Evolutionary conservation across 2,888 invertebrate species (phyloP).

Genomic region (Rugalucina vietnamica): DNA sequence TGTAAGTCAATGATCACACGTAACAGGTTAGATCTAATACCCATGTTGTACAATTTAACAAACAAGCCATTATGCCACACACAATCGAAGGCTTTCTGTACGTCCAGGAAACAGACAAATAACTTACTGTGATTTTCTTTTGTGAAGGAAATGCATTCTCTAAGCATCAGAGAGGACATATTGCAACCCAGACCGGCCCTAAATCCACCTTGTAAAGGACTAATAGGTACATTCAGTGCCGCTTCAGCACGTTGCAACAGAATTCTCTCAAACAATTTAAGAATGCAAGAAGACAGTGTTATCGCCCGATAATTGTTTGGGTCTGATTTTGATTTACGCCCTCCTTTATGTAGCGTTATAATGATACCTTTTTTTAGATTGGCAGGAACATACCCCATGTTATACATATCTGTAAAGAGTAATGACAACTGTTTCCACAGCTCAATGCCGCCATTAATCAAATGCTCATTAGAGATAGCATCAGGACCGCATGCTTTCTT

Average conservation of each 20-base stretch:
- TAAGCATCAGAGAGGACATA: neutral
- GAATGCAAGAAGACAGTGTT: neutral
- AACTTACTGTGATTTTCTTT: neutral
- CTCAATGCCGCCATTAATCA: neutral
- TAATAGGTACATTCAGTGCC: neutral
- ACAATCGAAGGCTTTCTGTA: neutral
- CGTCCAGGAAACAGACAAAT: neutral
- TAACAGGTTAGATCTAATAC: neutral
- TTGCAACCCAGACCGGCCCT: neutral
- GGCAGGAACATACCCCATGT: neutral
- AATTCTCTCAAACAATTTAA: constrained; percentile 5
- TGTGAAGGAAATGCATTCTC: neutral
- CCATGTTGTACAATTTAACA: neutral
- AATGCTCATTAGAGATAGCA: neutral
- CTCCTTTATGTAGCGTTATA: constrained; percentile 20
- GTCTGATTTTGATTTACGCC: neutral
- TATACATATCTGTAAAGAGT: neutral
- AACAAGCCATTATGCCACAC: neutral
- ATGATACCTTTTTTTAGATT: neutral
- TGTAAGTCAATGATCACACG: neutral
- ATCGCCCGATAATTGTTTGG: constrained; percentile 16
- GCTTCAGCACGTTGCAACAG: neutral
- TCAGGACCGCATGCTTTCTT: neutral
- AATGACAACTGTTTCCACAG: neutral
- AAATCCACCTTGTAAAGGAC: neutral